Conservation (phyloP, 2,113 vertebrate genomes). For the Poeciliopsis retropinna region DNA sequence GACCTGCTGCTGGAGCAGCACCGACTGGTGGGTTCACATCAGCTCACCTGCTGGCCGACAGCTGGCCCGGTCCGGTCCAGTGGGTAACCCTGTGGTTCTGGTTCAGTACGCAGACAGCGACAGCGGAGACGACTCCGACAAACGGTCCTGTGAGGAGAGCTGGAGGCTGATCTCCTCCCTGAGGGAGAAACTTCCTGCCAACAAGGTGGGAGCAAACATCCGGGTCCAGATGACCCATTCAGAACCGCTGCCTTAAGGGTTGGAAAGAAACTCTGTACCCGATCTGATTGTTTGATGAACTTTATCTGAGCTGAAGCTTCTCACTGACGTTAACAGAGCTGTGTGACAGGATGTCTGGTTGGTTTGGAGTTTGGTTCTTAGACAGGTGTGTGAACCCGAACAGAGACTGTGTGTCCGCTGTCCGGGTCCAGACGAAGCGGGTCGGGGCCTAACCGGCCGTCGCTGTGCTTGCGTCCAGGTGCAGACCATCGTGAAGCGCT, state of each 20-base stretch:
- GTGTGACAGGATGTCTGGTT: too few relatives aligned
- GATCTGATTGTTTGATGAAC: too few relatives aligned
- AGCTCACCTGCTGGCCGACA: rapidly evolving
- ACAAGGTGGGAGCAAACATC: conserved; percentile 9
- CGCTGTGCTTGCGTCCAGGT: conserved; percentile 68
- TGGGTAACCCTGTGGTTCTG: background rate
- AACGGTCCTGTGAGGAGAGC: conserved; percentile 90
- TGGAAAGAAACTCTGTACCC: too few relatives aligned
- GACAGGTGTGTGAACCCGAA: too few relatives aligned
- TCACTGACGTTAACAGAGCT: too few relatives aligned
- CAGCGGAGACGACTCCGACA: conserved; percentile 87
- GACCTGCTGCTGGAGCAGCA: conserved; percentile 90
- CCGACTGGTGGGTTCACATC: conserved; percentile 79
- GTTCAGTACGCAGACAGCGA: conserved; percentile 39
- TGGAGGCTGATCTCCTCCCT: conserved; percentile 90
- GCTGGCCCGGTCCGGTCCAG: background rate
- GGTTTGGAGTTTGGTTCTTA: too few relatives aligned
- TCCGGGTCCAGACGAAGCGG: background rate
- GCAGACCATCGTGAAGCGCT: conserved; percentile 88
- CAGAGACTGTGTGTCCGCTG: too few relatives aligned
- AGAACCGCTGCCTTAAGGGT: too few relatives aligned
- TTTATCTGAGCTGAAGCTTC: too few relatives aligned
- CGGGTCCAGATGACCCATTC: too few relatives aligned
- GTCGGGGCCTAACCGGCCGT: background rate
- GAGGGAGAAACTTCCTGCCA: conserved; percentile 74